Conservation (phyloP, 2,888 invertebrate species). For the Philonicus albiceps region DNA sequence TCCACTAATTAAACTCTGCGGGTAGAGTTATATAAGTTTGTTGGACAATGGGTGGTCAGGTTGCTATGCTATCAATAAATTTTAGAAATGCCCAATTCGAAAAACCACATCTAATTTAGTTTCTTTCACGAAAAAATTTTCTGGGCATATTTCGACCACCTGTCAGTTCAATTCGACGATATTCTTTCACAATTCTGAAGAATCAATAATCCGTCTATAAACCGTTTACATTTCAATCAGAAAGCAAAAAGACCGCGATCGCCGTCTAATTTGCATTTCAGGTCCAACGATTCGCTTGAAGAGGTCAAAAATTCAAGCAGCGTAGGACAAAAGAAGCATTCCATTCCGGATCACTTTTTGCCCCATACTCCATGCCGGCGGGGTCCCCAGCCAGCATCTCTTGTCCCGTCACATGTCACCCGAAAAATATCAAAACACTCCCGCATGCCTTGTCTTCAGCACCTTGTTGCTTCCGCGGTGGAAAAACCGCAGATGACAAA, state of each 20-base stretch:
- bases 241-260: not conserved
- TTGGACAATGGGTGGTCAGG: not conserved
- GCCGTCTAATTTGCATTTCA: constrained; percentile 18
- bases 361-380: not conserved
- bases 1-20: not conserved
- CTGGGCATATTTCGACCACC: not conserved
- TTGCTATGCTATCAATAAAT: not conserved
- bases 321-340: not conserved
- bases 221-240: constrained; percentile 40
- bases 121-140: not conserved
- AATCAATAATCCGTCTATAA: constrained; percentile 30
- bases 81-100: not conserved
- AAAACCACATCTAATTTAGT: not conserved
- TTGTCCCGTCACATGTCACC: not conserved
- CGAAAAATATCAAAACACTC: constrained; percentile 20
- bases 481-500: constrained; percentile 39
- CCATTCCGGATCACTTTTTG: not conserved
- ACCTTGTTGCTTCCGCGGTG: constrained; percentile 38
- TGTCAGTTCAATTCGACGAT: not conserved
- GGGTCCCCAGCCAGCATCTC: not conserved
- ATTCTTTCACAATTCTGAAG: not conserved
- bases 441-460: constrained; percentile 39
- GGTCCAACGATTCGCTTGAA: not conserved
- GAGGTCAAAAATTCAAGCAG: not conserved
- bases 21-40: not conserved